Evolutionary conservation across 2,888 invertebrate genomes (phyloP), one percentile per base, ranked within the genome.

Genomic region (Eupeodes luniger): DNA sequence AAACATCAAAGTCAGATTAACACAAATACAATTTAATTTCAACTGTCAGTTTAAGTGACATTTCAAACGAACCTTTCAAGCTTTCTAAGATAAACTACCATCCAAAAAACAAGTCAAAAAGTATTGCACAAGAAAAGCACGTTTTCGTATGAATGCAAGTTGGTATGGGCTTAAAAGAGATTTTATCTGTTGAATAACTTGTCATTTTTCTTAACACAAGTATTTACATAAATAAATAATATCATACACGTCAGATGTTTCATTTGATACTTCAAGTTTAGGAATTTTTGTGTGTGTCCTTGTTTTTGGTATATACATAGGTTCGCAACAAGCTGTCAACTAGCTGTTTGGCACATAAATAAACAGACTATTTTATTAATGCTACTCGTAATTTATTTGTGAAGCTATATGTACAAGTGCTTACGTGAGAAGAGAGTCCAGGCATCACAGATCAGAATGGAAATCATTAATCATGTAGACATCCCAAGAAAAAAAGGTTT

Each of bases 401-500:
- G 16, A 14, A 47, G 47, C 44, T 64, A 27, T 2, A 27, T 27
- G 6, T 40, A 9, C 9, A 40, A 40, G 16, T 11, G 5, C 5
- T 12, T 64, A 40, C 40, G 40, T 62, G 62, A 40, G 61, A 36
- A 4, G 9, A n/a, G 36, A 36, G 62, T 40, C 62, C 62, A 62
- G 12, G 19, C 27, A 5, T 14, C 40, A 40, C 40, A 40, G 40
- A 40, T 40, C 6, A 47, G 47, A 47, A 27, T 19, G 5, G 12
- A 64, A 64, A 47, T 47, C 64, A 64, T 64, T 64, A 19, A 64
- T 64, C 64, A 64, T 64, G n/a, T 47, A 9, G 27, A 27, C 27
- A 27, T 27, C 27, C 27, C 19, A 19, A 44, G 19, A 64, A 44
- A 44, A 47, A 64, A 64, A 64, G 64, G 44, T 64, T 64, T 64